Evolutionary conservation across 2,888 invertebrate species (phyloP), one percentile per base, ranked within the genome.

Genomic region (Eledone cirrhosa): DNA sequence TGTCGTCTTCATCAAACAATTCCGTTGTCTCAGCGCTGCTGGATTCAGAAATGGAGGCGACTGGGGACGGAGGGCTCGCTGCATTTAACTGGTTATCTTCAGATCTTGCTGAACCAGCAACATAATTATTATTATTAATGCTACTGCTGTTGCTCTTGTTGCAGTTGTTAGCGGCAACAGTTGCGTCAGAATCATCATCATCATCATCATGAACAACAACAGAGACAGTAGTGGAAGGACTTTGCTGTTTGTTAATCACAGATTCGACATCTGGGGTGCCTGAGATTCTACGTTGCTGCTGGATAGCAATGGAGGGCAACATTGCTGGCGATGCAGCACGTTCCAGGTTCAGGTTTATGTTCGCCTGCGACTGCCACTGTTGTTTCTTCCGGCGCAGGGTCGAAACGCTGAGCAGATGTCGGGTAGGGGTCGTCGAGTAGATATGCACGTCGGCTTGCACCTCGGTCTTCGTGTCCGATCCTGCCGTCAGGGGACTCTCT

Each of bases 391-490:
- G 31, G 13, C 69, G 8, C 11, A 31, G 69, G 13, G 33, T 33
- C 11, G 69, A 31, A 22, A 69, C 31, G 19, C 33, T 69, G 22
- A 33, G n/a, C 33, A 31, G 11, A 7, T 33, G 69, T 19, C 69
- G 69, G 4, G 69, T n/a, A n/a, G 69, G 22, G 7, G 69, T 31
- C 2, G 69, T 69, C 0, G 69, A 69, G 13, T 69, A 33, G 22
- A 33, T 33, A 29, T 69, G 69, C 33, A 69, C 69, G 22, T 69
- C 69, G n/a, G 69, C 69, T n/a, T 69, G 69, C 22, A 69, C 69
- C 2, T 29, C 29, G 11, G 69, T 69, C 22, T 13, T 69, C 13
- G 22, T 33, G n/a, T 33, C 27, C 4, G 29, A 22, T 16, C n/a
- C 33, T 22, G 31, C 22, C 0, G 69, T n/a, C 11, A 33, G 41